These are phyloP conservation scores for Dinocampus coccinellae DNA, from an alignment of 2,888 invertebrate genomes.

Conservation along the genomic window DNA sequence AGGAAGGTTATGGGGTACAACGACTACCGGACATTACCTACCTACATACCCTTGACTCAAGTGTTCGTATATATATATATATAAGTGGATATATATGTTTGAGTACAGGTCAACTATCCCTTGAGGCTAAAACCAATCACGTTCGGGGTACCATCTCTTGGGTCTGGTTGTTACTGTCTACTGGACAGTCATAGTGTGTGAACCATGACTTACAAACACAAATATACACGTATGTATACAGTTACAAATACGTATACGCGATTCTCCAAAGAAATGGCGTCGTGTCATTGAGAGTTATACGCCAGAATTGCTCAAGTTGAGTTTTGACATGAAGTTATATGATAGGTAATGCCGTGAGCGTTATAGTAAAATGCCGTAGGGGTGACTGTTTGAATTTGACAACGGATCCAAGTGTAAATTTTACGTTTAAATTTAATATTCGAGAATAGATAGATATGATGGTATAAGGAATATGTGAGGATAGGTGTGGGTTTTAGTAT, in stretches of 20 bases:
- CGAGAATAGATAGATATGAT: slow-evolving; percentile 43
- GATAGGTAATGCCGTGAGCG: neutral
- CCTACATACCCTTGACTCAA: neutral
- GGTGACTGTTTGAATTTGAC: slow-evolving; percentile 11
- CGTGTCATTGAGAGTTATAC: slow-evolving; percentile 44
- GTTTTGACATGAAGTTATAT: slow-evolving; percentile 27
- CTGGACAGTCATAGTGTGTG: slow-evolving; percentile 20
- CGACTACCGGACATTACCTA: slow-evolving; percentile 3
- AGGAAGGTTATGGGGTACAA: neutral
- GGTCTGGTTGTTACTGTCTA: slow-evolving; percentile 46
- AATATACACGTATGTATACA: neutral
- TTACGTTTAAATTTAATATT: slow-evolving; percentile 58
- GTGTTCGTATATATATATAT: neutral
- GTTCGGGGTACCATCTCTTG: slow-evolving; percentile 38
- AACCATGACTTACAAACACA: neutral
- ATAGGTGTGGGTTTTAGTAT: too few species aligned
- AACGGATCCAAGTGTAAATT: slow-evolving; percentile 23
- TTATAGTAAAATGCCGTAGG: neutral
- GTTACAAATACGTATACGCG: neutral
- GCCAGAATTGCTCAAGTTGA: slow-evolving; percentile 51
- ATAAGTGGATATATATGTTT: neutral
- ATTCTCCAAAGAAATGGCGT: slow-evolving; percentile 45
- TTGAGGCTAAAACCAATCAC: slow-evolving; percentile 49
- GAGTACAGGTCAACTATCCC: slow-evolving; percentile 46
- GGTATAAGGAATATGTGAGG: too few species aligned